Base-by-base conservation (phyloP, 2,888 invertebrate species). In the Loripinus fragilis region DNA sequence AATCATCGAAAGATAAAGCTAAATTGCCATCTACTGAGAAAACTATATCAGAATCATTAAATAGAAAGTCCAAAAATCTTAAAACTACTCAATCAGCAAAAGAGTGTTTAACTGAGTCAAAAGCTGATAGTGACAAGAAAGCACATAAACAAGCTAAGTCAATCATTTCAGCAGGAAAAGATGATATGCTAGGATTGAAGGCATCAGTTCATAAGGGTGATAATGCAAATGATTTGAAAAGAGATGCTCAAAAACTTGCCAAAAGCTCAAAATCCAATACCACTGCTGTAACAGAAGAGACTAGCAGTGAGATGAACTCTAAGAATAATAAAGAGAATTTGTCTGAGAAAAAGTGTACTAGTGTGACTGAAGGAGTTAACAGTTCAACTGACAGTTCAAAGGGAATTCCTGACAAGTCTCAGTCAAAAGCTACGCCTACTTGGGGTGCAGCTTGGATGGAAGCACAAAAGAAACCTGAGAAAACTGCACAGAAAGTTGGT, bases 391-490 rank as follows among this genome's bases (percentile, higher is more conserved):
- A 20, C 20, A 45, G 45, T 20, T 45, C 45, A 20, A 45, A 20
- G 15, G 52, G 3, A 12, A 52, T 10, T 25, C 8, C 7, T 8
- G 52, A 52, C 10, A 52, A 71, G 35, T 41, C 45, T 8, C n/a
- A 5, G 10, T 42, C 38, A 35, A 41, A 68, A 17, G 1, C 45
- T 17, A 25, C 35, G 48, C 42, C 65, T n/a, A 50, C 17, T 23
- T 38, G 64, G 55, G 25, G 35, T 71, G 70, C 15, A 12, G 2
- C 65, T 66, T 30, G 10, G 17, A 23, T 33, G 20, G 60, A 60
- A 17, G 33, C 30, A 33, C 45, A 48, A 60, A 30, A 70, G 2
- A 69, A 25, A 69, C 7, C 67, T 8, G 67, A 68, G 70, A 25
- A 69, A 38, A 30, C 41, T 67, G 25, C 33, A 35, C 38, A 55